phyloP scores from a whole-genome alignment of 1,140 invertebrate species.

The Eulimnadia texana region DNA sequence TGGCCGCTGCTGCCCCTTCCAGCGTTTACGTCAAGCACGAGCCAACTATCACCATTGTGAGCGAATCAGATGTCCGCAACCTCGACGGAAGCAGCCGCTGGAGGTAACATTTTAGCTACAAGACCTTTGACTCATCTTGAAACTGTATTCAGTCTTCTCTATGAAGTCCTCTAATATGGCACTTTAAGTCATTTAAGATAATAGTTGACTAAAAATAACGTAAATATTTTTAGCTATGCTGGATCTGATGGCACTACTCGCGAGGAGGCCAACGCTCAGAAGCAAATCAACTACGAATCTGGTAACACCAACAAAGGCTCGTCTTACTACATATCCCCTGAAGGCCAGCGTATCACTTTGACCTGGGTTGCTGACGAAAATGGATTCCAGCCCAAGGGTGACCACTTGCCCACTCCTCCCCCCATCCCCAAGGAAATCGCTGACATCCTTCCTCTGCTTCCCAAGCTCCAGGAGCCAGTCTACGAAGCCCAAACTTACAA shows the following conservation, averaged over 20 bases:
- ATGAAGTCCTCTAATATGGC: too few relatives aligned
- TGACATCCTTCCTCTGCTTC: neutral
- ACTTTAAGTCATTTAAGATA: too few relatives aligned
- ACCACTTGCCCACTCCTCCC: constrained; percentile 21
- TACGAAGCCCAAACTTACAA: neutral
- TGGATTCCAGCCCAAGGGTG: constrained; percentile 23
- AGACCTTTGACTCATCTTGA: too few relatives aligned
- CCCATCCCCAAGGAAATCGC: constrained; percentile 13
- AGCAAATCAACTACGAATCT: constrained; percentile 2
- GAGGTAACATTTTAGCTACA: constrained; percentile 2
- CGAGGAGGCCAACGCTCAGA: constrained; percentile 8
- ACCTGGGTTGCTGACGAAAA: constrained; percentile 23
- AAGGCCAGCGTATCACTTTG: constrained; percentile 19
- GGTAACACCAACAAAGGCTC: constrained; percentile 24
- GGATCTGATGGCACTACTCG: constrained; percentile 15
- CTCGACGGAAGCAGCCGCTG: constrained; percentile 4
- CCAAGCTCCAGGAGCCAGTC: neutral
- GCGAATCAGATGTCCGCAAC: constrained; percentile 13
- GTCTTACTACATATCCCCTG: constrained; percentile 18
- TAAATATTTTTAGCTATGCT: constrained; percentile 9
- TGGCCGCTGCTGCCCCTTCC: constrained; percentile 13
- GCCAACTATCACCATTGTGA: constrained; percentile 13
- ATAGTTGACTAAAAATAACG: too few relatives aligned
- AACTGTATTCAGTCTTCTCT: too few relatives aligned
- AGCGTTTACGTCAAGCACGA: constrained; percentile 2